Evolutionary conservation across 30 jellyfish, hydroid and myxozoan species (phyloP), one percentile per base, ranked within the genome.

Genomic region (Catostylus mosaicus): DNA sequence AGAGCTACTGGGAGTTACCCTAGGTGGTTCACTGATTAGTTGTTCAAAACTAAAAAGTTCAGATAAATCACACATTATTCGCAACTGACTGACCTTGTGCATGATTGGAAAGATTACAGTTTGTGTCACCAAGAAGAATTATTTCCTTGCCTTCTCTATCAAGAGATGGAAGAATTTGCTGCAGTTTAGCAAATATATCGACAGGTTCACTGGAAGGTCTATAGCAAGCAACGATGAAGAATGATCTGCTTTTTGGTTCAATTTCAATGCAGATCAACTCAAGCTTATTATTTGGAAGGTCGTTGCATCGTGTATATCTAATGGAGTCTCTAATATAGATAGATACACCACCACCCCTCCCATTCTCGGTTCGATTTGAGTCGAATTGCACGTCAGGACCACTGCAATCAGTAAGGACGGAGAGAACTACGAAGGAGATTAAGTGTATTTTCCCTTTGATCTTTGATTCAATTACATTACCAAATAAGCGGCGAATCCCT

Each of bases 91-190:
- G 73, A 22, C 35, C 35, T 1, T 19, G 73, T 30, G 36, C 36
- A 43, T 43, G 56, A 43, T 43, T 43, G 56, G 71, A 59, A 59
- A 77, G 78, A 77, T 77, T 79, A 40, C 78, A 59, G 67, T 77
- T 57, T 18, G 67, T 77, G 31, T 77, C 88, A 16, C 88, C 90
- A 22, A 80, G 60, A 10, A 79, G 73, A 20, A 79, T 45, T 8
- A 62, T 62, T 26, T 80, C 90, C 51, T 80, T 80, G 50, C 35
- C 75, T 35, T 80, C 90, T 47, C 51, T 80, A 19, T 80, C 90
- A 34, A 80, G 75, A 24, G 11, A 65, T 10, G 18, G 19, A 35
- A 80, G 75, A 52, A 67, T 66, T 50, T 23, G 73, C 34, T 80
- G 75, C 29, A 80, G 68, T 67, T 65, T 67, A 32, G 26, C 83